A percentile compares a stretch with the other conserved stretches of the same genome.
phyloP scores from a whole-genome alignment of 35 echinoderm and acorn worm genomes.

The Lytechinus pictus region DNA sequence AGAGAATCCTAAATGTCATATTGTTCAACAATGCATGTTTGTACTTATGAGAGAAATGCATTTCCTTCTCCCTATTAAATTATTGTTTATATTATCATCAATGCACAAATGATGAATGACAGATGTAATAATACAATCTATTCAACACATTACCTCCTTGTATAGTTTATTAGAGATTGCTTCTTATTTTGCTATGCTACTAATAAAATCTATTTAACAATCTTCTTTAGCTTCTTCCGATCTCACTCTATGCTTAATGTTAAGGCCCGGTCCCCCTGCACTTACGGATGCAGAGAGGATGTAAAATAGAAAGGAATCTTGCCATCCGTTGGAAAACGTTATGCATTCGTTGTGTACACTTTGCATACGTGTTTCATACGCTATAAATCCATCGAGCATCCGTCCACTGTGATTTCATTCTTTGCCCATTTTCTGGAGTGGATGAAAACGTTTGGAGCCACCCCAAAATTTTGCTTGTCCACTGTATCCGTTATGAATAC shows the following conservation, averaged over 20 bases:
- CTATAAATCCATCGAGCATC: too few species aligned
- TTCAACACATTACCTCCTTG: background rate
- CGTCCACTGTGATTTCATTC: too few species aligned
- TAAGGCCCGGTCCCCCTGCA: too few species aligned
- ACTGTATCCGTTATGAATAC: too few species aligned
- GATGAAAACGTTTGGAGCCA: too few species aligned
- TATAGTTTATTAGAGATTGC: background rate
- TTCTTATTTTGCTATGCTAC: background rate
- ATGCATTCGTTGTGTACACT: too few species aligned
- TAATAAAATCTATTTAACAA: background rate
- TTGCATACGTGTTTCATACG: too few species aligned
- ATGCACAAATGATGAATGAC: background rate
- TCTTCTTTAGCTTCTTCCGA: background rate
- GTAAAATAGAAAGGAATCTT: too few species aligned
- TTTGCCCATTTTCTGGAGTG: too few species aligned
- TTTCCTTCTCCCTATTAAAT: background rate
- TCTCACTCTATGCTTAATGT: background rate
- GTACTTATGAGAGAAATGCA: background rate
- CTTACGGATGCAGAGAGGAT: too few species aligned
- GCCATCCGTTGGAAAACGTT: too few species aligned
- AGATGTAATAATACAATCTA: conserved; percentile 1
- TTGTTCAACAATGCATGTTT: background rate
- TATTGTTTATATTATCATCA: background rate
- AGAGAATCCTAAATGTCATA: background rate
- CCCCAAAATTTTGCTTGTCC: too few species aligned